A percentile compares a stretch with the other conserved stretches of the same genome.
Evolutionary conservation across 2,113 vertebrate genomes (phyloP).

Genomic region (Nycticryphes semicollaris): DNA sequence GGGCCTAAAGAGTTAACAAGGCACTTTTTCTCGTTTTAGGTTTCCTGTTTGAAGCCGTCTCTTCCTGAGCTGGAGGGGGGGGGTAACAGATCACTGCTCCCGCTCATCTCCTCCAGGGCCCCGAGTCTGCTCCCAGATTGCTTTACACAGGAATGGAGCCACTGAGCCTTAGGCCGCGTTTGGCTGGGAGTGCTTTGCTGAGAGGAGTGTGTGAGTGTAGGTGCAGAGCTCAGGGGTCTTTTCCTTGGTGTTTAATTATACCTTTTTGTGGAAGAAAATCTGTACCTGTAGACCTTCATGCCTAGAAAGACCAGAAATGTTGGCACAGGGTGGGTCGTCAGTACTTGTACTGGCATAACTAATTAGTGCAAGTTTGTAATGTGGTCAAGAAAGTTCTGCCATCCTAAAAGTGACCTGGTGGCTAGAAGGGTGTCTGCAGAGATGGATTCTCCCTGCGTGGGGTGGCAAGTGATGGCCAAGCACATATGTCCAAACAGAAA

Average conservation of each 20-base stretch:
- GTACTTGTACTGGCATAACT: no score
- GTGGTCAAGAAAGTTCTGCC: neutral
- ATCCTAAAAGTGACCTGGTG: neutral
- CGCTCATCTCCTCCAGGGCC: conserved; percentile 31
- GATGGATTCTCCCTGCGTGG: neutral
- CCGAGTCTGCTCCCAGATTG: neutral
- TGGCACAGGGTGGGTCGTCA: fast-evolving
- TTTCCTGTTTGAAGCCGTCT: conserved; percentile 54
- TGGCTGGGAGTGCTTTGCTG: neutral
- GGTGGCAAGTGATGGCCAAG: neutral
- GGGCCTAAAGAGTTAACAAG: conserved; percentile 53
- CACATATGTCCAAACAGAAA: neutral
- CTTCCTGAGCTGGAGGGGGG: neutral
- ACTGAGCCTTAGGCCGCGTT: neutral
- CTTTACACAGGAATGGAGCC: neutral
- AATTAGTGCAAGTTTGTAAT: neutral
- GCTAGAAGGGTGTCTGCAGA: neutral
- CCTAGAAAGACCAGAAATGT: neutral
- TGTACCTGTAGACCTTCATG: neutral
- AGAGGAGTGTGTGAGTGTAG: neutral
- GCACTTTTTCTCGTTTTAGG: conserved; percentile 39
- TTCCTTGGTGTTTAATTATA: neutral
- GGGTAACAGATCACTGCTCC: conserved; percentile 11
- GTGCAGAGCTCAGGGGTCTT: neutral
- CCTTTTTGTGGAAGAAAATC: neutral